Base-by-base conservation (phyloP, 2,113 vertebrate species). In the Hippocampus comes region DNA sequence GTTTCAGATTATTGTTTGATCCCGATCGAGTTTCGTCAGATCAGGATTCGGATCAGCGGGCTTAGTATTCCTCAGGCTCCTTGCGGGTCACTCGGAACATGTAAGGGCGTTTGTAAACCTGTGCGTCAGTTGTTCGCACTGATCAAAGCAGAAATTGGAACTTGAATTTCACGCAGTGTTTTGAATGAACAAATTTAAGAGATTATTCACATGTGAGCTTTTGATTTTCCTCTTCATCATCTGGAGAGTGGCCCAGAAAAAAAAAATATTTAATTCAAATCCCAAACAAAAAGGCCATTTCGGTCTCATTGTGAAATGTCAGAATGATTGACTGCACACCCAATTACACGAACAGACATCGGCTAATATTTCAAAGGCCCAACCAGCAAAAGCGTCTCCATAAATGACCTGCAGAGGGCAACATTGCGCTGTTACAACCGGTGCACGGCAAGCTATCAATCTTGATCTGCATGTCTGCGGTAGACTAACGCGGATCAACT, bases 1-100 rank as follows among this genome's bases (percentile, higher is more conserved):
- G 34, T 83, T 77, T 82, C 56, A 63, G 60, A 71, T 78, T 83
- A 83, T 84, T 84, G 72, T 87, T 84, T 86, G 77, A 87, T 87
- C 79, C 78, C 55, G 65, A 75, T 78, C 78, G 76, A 79, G 79
- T 80, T 78, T 82, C 73, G 72, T 77, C 81, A 74, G 75, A 70
- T 78, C 79, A 70, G 67, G 63, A 75, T 84, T 74, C 72, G 82
- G 88, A 91, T 88, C 80, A 85, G 80, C 77, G 72, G 81, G 74
- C 51, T 84, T 70, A 82, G 65, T 75, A 76, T 63, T 74, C 76
- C 38, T 46, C 53, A 79, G 7, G 15, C 17, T 17, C 17, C 5
- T 75, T 79, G 71, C 82, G 84, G 87, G 84, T 89, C 84, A 83
- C 63, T 75, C 67, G 42, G 56, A 82, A 70, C 63, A 63, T 25